Conservation (phyloP, 2,113 vertebrate species). For the Aspiorhynchus laticeps region DNA sequence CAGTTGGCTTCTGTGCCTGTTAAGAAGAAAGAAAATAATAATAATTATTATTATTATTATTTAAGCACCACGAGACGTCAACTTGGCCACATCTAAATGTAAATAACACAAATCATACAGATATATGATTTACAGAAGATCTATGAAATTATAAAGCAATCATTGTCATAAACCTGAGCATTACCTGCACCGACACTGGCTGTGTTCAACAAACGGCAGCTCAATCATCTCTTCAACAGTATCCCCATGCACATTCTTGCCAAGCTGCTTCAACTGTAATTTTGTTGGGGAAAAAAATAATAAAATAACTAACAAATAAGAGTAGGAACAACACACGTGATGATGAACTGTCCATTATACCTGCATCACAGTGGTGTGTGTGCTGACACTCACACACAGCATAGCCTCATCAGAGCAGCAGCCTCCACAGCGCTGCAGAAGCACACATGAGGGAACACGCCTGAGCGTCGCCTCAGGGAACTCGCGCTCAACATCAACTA, state of each 20-base stretch:
- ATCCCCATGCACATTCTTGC: neutral
- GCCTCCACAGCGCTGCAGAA: conserved; percentile 25
- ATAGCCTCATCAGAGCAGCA: neutral
- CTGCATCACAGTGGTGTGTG: neutral
- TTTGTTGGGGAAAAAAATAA: neutral
- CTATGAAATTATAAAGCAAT: neutral
- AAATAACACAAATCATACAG: neutral
- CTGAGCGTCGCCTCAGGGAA: neutral
- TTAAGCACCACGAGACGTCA: neutral
- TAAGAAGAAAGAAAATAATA: neutral
- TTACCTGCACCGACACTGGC: conserved; percentile 29
- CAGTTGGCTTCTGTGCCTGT: neutral
- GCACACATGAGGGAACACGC: conserved; percentile 10
- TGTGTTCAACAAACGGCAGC: conserved; percentile 33
- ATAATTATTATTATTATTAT: neutral
- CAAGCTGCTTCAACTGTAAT: neutral
- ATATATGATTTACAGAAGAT: neutral
- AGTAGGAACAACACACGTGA: neutral
- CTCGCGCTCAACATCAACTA: conserved; percentile 19
- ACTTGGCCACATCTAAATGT: neutral
- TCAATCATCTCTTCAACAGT: neutral
- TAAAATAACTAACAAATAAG: neutral
- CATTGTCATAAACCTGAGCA: neutral
- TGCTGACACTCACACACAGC: neutral
- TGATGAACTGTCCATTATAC: neutral